A percentile compares a stretch with the other conserved stretches of the same genome.
Evolutionary conservation across 2,888 invertebrate genomes (phyloP).

Genomic region (Pharmacophagus antenor): DNA sequence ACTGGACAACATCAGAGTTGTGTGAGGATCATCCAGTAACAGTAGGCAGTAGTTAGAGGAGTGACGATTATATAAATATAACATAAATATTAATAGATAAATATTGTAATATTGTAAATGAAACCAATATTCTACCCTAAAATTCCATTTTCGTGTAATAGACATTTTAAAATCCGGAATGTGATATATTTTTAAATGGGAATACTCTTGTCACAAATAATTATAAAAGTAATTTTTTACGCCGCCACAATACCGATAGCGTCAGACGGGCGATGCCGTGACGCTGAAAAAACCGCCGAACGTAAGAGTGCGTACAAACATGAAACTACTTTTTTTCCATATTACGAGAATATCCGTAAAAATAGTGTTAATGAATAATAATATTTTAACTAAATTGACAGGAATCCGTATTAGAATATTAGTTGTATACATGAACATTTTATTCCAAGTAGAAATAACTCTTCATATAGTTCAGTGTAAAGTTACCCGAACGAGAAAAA

Average conservation of each 20-base stretch:
- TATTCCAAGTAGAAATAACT: too few relatives aligned
- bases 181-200: conserved; percentile 14
- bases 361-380: not conserved
- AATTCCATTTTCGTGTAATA: not conserved
- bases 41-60: too few relatives aligned
- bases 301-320: conserved; percentile 30
- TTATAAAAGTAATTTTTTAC: conserved; percentile 29
- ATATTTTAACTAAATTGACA: not conserved
- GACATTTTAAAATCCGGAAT: not conserved
- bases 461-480: too few relatives aligned
- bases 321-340: conserved; percentile 27
- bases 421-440: not conserved
- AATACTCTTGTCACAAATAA: conserved; percentile 25
- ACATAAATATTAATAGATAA: too few relatives aligned
- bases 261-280: conserved; percentile 25
- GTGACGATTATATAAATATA: too few relatives aligned
- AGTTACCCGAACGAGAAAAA: too few relatives aligned
- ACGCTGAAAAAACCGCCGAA: conserved; percentile 21
- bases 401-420: not conserved
- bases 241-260: conserved; percentile 26
- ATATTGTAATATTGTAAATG: too few relatives aligned
- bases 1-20: too few relatives aligned
- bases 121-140: too few relatives aligned
- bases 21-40: too few relatives aligned
- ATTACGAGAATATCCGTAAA: conserved; percentile 19